These are phyloP conservation scores for Lypha dubia DNA, from an alignment of 2,888 invertebrate species.

Conservation along the genomic window DNA sequence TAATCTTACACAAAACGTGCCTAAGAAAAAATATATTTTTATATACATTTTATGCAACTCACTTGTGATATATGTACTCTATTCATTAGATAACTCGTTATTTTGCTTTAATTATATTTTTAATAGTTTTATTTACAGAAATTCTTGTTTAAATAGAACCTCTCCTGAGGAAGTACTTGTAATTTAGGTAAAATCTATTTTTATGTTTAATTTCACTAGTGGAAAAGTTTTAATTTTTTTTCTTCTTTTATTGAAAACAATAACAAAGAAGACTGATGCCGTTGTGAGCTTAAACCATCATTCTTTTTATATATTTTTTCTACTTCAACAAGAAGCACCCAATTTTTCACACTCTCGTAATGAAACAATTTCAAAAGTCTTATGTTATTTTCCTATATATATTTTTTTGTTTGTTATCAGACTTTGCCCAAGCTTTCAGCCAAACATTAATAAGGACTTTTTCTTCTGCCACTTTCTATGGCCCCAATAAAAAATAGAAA, in stretches of 20 bases:
- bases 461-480: constrained; percentile 9
- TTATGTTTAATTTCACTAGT: not conserved
- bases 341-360: constrained; percentile 31
- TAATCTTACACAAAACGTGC: too few species aligned
- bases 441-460: constrained; percentile 8
- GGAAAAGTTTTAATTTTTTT: not conserved
- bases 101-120: too few species aligned
- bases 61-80: too few species aligned
- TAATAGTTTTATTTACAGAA: not conserved
- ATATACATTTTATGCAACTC: too few species aligned
- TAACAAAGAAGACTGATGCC: not conserved
- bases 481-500: constrained; percentile 33
- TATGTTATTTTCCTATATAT: too few species aligned
- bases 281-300: not conserved
- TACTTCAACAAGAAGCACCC: not conserved
- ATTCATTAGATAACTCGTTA: too few species aligned
- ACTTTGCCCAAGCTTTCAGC: not conserved
- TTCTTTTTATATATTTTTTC: not conserved
- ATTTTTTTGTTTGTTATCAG: not conserved
- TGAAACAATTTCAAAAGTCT: constrained; percentile 28
- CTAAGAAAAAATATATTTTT: too few species aligned
- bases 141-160: not conserved
- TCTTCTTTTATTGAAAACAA: too few species aligned
- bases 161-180: not conserved
- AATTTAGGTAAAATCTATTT: not conserved